Evolutionary conservation across 2,888 invertebrate species (phyloP), one percentile per base, ranked within the genome.

Genomic region (Drepana falcataria): DNA sequence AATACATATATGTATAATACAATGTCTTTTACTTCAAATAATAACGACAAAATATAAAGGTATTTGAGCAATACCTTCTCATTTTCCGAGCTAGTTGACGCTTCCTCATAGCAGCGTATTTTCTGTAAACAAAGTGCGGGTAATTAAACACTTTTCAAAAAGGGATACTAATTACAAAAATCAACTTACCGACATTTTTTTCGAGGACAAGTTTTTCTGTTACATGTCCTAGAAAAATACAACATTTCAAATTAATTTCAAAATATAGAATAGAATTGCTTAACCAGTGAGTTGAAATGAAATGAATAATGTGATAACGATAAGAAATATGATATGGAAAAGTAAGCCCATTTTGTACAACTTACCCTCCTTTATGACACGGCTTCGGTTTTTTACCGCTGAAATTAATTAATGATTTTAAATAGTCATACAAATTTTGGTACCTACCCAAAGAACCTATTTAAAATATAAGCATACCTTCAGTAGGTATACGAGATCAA

Each of bases 121-220:
- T 77, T 58, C 79, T 79, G 66, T 40, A 62, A 71, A 54, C 44
- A 52, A 44, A 41, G 5, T 4, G 1, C 33, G 33, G 35, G 3
- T 53, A 52, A 35, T 48, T 2, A n/a, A 44, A 2, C 2, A 9
- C 3, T 4, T 7, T 44, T 44, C 44, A 9, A 44, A 2, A 9
- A 44, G 1, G 9, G 44, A 44, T 9, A 9, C 9, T 44, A 9
- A 44, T 44, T 44, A 37, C 56, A 60, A 51, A 49, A 49, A 51
- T 41, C 54, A 55, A 71, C 82, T 68, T 63, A 86, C 87, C 78
- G 75, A 68, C 83, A 83, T 71, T 76, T 82, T 60, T 75, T 83
- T 56, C 66, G 77, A 2, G 56, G 68, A 56, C 88, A 89, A 1
- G 68, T 60, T 66, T 73, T 81, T 58, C 59, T 77, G 35, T 60